Base-by-base conservation (phyloP, 2,797 vertebrate genomes). In the Anisognathus igniventris region DNA sequence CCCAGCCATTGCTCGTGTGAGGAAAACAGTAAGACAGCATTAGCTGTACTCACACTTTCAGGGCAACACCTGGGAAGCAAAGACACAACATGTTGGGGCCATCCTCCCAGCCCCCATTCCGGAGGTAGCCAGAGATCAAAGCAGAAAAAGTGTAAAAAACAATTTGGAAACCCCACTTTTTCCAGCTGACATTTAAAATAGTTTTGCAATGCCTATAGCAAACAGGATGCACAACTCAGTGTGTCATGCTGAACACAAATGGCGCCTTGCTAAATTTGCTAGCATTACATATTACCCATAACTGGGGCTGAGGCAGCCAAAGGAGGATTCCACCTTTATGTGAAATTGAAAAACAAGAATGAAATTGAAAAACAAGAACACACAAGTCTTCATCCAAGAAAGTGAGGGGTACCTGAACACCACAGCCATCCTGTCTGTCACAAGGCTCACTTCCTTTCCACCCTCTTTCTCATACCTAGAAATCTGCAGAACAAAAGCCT, bases 1-100 rank as follows among this genome's bases (percentile, higher is more conserved):
- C 54, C 64, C 60, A 17, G 21, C 19, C 70, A n/a, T 3, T 0
- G 2, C 60, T 73, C 1, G 0, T 7, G 44, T 7, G 66, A 56
- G 40, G 22, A 33, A 51, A 54, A 65, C 35, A 51, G 3, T 25
- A 42, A 45, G 39, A 35, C 19, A 80, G 39, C 25, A 22, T 60
- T 45, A 8, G 2, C 66, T 62, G 16, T 2, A 12, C 58, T 62
- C 67, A 75, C 13, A 5, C 51, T 60, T 39, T 11, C 40, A 76
- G 74, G 45, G 48, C 57, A 80, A 37, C 64, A 74, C 39, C 50
- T 72, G 37, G 53, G 39, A 75, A 71, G 44, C 5, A 58, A 58
- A 62, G 31, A 44, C 24, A 47, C 51, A 61, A 31, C 10, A 14
- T 1, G 5, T 14, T 9, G 3, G 77, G 31, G 39, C 10, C 40